Conservation (phyloP, 2,888 invertebrate species). For the Diloba caeruleocephala region DNA sequence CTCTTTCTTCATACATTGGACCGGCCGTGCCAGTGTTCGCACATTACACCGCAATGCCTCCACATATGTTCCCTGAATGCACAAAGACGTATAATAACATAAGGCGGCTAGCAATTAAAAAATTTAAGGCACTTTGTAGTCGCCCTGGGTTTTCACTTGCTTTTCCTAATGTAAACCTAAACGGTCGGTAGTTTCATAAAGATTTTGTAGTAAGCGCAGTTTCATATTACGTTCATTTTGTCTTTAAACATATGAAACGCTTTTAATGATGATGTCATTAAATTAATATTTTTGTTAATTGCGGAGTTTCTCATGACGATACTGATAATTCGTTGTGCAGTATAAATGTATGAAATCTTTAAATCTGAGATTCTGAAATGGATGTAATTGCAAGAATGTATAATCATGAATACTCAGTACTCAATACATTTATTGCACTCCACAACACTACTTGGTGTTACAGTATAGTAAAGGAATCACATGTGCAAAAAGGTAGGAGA, state of each 20-base stretch:
- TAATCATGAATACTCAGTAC: no score
- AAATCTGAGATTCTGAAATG: no score
- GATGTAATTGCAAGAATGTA: neutral
- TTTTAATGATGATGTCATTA: conserved; percentile 58
- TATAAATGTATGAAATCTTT: neutral
- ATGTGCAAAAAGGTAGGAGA: no score
- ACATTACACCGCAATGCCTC: conserved; percentile 73
- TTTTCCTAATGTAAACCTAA: conserved; percentile 65
- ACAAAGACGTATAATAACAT: conserved; percentile 87
- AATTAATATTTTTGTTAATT: conserved; percentile 42
- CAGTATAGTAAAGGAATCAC: no score
- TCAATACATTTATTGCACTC: no score
- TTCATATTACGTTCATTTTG: conserved; percentile 44
- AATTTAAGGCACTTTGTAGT: conserved; percentile 87
- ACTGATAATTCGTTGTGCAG: neutral
- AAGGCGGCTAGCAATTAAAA: conserved; percentile 86
- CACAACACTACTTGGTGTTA: no score
- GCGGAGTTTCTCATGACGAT: neutral
- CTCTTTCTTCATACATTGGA: conserved; percentile 45
- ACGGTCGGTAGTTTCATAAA: conserved; percentile 60
- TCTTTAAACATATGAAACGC: conserved; percentile 49
- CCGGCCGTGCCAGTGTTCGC: conserved; percentile 53
- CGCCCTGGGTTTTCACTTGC: conserved; percentile 69
- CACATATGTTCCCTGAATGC: conserved; percentile 81
- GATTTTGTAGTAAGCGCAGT: conserved; percentile 54